Percentiles rank a stretch among this genome's conserved stretches.
phyloP scores from a whole-genome alignment of 2,113 vertebrate genomes.

The Coturnix japonica region DNA sequence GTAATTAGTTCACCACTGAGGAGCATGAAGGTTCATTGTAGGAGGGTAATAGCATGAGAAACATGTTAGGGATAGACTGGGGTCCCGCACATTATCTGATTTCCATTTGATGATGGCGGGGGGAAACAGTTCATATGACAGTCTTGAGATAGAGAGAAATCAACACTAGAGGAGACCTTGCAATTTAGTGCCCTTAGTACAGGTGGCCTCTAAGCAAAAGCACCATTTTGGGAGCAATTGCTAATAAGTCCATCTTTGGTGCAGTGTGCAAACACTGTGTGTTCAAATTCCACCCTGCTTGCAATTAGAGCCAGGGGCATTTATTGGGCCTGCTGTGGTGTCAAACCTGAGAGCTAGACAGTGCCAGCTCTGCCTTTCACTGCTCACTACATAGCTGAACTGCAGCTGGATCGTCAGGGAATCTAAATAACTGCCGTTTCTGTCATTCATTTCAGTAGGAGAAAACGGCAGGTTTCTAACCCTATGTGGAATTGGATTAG shows the following conservation, averaged over 20 bases:
- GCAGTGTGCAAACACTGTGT: not conserved
- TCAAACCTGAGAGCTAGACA: not conserved
- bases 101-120: not conserved
- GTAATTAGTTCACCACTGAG: not conserved
- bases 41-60: rapidly evolving
- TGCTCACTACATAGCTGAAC: not conserved
- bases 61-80: not conserved
- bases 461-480: not conserved
- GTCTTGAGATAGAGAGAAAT: not conserved
- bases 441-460: not conserved
- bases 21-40: not conserved
- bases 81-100: not conserved
- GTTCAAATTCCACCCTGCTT: not conserved
- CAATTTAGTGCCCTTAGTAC: not conserved
- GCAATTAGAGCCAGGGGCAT: not conserved
- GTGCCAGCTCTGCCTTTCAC: not conserved
- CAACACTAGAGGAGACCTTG: not conserved
- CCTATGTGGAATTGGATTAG: not conserved
- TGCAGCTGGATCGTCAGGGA: not conserved
- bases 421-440: not conserved
- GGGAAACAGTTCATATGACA: not conserved
- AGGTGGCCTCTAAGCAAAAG: not conserved
- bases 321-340: not conserved
- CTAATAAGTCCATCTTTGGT: not conserved
- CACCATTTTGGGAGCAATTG: not conserved